Evolutionary conservation across 2,113 vertebrate species (phyloP).

Genomic region (Silurus meridionalis): DNA sequence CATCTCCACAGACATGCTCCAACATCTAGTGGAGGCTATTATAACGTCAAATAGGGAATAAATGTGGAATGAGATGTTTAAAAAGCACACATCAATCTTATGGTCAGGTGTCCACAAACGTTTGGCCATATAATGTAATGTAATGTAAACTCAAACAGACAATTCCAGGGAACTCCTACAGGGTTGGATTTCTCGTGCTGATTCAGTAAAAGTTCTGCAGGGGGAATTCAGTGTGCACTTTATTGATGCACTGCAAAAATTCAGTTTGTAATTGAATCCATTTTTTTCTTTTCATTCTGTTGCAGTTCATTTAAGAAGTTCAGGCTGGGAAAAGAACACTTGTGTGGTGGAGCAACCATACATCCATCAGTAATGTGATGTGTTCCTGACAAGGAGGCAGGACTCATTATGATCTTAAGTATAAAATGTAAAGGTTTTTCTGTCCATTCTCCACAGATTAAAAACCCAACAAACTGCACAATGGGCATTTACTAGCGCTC

Average conservation of each 20-base stretch:
- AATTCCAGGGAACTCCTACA: constrained; percentile 9
- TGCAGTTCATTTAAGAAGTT: constrained; percentile 38
- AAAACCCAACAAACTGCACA: constrained; percentile 1
- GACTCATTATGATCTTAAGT: constrained; percentile 24
- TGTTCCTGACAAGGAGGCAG: not conserved
- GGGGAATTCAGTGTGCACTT: constrained; percentile 8
- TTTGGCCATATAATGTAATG: too few relatives aligned
- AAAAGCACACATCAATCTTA: too few relatives aligned
- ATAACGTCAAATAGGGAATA: too few relatives aligned
- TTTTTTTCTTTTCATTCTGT: constrained; percentile 2
- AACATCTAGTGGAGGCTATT: too few relatives aligned
- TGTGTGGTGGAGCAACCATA: constrained; percentile 42
- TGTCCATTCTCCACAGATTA: not conserved
- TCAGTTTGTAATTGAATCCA: constrained; percentile 46
- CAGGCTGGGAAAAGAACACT: constrained; percentile 22
- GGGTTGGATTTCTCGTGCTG: constrained; percentile 38
- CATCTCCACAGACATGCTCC: too few relatives aligned
- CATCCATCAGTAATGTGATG: constrained; percentile 31
- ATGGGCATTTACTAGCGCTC: not conserved
- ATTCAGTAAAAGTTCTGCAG: constrained; percentile 25
- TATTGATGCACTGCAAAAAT: not conserved
- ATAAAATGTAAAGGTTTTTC: not conserved
- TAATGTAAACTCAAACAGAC: not conserved
- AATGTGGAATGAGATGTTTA: too few relatives aligned
- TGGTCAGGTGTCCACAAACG: too few relatives aligned